These are phyloP conservation scores for Halichoeres trimaculatus DNA, from an alignment of 2,113 vertebrate genomes.

Conservation along the genomic window DNA sequence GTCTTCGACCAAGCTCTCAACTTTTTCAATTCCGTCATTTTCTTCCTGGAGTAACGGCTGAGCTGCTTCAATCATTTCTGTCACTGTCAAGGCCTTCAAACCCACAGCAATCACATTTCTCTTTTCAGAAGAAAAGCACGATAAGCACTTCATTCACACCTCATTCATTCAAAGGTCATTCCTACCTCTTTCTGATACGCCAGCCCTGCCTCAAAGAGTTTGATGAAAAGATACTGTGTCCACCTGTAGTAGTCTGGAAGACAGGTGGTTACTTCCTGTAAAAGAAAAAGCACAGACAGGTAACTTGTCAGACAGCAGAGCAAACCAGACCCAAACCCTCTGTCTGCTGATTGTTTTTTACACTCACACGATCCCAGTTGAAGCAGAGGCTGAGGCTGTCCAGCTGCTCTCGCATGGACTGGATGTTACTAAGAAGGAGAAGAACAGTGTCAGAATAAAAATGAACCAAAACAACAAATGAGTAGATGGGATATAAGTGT, in stretches of 20 bases:
- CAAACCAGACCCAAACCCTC: background rate
- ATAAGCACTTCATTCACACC: constrained; percentile 12
- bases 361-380: constrained; percentile 95
- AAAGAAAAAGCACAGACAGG: constrained; percentile 32
- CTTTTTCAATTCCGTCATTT: constrained; percentile 24
- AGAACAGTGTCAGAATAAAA: background rate
- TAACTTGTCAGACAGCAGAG: constrained; percentile 7
- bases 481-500: background rate
- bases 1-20: constrained; percentile 19
- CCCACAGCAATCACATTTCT: constrained; percentile 23
- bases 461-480: background rate
- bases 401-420: constrained; percentile 92
- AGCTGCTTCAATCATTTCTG: constrained; percentile 42
- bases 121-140: constrained; percentile 23
- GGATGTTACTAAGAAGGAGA: constrained; percentile 88
- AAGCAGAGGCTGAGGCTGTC: constrained; percentile 92
- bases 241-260: constrained; percentile 95
- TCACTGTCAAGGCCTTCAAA: constrained; percentile 22
- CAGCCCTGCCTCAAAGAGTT: constrained; percentile 91
- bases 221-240: constrained; percentile 96
- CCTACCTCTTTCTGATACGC: constrained; percentile 97
- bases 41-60: background rate
- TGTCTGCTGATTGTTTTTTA: background rate
- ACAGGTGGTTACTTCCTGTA: constrained; percentile 94
- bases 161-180: constrained; percentile 15